phyloP scores from a whole-genome alignment of 2,113 vertebrate species.

The Symphodus melops region DNA sequence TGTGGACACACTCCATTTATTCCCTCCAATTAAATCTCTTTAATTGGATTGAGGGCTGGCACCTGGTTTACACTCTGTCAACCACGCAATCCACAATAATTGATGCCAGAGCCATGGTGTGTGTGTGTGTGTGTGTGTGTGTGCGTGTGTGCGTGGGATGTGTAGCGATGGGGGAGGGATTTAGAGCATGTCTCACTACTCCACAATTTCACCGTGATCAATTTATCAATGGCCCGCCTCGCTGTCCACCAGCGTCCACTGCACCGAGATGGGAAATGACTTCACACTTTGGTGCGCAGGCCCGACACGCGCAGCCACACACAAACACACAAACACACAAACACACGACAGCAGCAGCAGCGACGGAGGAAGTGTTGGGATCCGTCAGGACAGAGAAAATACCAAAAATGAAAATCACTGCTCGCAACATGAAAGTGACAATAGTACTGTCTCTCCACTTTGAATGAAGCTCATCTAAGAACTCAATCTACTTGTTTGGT shows the following conservation, averaged over 20 bases:
- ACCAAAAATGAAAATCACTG: no score
- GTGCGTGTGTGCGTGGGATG: slow-evolving; percentile 42
- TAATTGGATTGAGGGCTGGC: slow-evolving; percentile 82
- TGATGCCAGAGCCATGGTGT: slow-evolving; percentile 61
- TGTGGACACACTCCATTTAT: slow-evolving; percentile 80
- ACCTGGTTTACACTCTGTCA: slow-evolving; percentile 83
- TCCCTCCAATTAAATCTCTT: slow-evolving; percentile 83
- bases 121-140: slow-evolving; percentile 21
- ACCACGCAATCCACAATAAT: slow-evolving; percentile 79
- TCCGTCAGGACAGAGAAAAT: no score
- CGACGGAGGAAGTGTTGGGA: no score
- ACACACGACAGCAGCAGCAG: no score
- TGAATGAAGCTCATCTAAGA: no score
- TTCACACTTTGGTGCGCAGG: slow-evolving; percentile 4
- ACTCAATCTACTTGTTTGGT: no score
- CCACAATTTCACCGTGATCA: slow-evolving; percentile 74
- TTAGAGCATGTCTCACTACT: slow-evolving; percentile 73
- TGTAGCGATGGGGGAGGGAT: slow-evolving; percentile 62
- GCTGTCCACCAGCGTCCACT: slow-evolving; percentile 60
- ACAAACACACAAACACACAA: no score
- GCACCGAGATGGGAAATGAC: slow-evolving; percentile 52
- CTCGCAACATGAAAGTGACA: no score
- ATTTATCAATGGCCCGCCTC: slow-evolving; percentile 75
- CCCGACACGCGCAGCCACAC: background rate
- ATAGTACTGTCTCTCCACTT: no score